Base-by-base conservation (phyloP, 2,113 vertebrate genomes). In the Lophura nycthemera region DNA sequence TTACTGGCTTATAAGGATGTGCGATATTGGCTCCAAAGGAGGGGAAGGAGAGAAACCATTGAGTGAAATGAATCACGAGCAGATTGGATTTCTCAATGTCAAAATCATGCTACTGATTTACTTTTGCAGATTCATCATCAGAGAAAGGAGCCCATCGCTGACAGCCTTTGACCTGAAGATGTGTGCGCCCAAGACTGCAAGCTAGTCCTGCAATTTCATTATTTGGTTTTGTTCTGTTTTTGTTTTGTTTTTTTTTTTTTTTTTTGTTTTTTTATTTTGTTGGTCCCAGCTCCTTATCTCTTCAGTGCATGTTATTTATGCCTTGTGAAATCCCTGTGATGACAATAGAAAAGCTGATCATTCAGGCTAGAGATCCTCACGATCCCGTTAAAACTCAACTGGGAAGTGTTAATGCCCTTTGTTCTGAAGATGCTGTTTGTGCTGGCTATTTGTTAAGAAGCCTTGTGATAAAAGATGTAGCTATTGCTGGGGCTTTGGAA, bases 71-170 rank as follows among this genome's bases (percentile, higher is more conserved):
- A 47, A 60, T 90, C 47, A 13, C 29, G 18, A 87, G n/a, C 6
- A 13, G 63, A 36, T 50, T 71, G 66, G 60, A 15, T 94, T 95
- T 77, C 84, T 96, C 85, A n/a, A 45, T 81, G 40, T 89, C 43
- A 94, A 84, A 85, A 19, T 70, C 69, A 84, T 73, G 86, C 71
- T 66, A 11, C 89, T 36, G 59, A 65, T 48, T 92, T 90, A 83
- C 63, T 93, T 78, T 38, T 65, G 30, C 84, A 97, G 97, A 66
- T 89, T 83, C 92, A 43, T 86, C 88, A 36, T 93, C 47, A 2
- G 79, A 96, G 87, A 97, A 93, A 83, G 64, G 95, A 93, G 70
- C 47, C 52, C 75, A 27, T 80, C 13, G 4, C 71, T 96, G 96
- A 97, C 75, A 40, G 50, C 38, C 29, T 20, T 3, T 4, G 1